Evolutionary conservation across 2,888 invertebrate genomes (phyloP).

Genomic region (Polymixis lichenea): DNA sequence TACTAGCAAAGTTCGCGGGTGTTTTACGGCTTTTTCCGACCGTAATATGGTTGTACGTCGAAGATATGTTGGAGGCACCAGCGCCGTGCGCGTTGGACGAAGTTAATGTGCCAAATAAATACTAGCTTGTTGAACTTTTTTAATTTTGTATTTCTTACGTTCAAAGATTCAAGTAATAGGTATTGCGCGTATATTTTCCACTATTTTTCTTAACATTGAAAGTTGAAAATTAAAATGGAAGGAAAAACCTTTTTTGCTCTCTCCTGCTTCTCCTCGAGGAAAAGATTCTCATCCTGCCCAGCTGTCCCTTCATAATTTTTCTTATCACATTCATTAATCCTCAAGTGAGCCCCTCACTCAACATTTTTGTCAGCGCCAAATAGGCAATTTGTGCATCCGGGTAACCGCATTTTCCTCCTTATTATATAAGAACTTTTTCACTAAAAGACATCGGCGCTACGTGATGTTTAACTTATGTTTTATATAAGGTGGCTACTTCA

Average conservation of each 20-base stretch:
- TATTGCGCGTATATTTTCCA: background rate
- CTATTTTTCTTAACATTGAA: background rate
- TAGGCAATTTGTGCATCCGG: slow-evolving; percentile 58
- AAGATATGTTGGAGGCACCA: slow-evolving; percentile 30
- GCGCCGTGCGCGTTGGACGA: slow-evolving; percentile 1
- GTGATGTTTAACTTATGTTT: slow-evolving; percentile 3
- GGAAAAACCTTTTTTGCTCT: background rate
- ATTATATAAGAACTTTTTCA: slow-evolving; percentile 14
- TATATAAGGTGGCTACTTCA: background rate
- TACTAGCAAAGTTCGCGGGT: slow-evolving; percentile 61
- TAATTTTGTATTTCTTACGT: slow-evolving; percentile 13
- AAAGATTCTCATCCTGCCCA: slow-evolving; percentile 33
- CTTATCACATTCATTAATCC: slow-evolving; percentile 55
- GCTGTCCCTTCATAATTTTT: slow-evolving; percentile 45
- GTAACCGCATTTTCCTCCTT: slow-evolving; percentile 29
- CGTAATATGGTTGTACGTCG: slow-evolving; percentile 40
- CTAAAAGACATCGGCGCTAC: slow-evolving; percentile 12
- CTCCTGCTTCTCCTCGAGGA: slow-evolving; percentile 8
- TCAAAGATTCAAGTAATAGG: background rate
- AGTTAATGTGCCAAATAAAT: slow-evolving; percentile 31
- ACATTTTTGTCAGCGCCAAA: slow-evolving; percentile 53
- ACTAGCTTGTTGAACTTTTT: slow-evolving; percentile 23
- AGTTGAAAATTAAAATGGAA: slow-evolving; percentile 27
- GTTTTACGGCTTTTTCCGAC: slow-evolving; percentile 49
- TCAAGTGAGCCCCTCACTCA: slow-evolving; percentile 40